phyloP scores from a whole-genome alignment of 2,888 invertebrate genomes.

The Cylloceria caligata region DNA sequence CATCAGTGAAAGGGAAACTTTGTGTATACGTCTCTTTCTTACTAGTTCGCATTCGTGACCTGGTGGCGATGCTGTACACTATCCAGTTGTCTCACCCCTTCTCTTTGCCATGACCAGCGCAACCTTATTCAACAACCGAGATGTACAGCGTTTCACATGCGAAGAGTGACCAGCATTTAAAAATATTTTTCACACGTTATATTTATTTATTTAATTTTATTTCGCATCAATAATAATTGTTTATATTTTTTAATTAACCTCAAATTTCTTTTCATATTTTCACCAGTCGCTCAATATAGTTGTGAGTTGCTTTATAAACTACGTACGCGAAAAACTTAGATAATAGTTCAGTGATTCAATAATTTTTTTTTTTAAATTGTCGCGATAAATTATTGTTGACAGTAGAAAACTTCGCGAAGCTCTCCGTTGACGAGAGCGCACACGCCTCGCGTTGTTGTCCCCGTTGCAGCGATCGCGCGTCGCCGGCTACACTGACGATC shows the following conservation, averaged over 20 bases:
- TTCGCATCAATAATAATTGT: not conserved
- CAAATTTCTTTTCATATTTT: not conserved
- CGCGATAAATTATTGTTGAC: not conserved
- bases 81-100: not conserved
- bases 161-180: not conserved
- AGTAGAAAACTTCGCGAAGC: not conserved
- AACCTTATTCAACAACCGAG: not conserved
- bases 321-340: not conserved
- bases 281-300: not conserved
- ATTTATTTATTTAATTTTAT: not conserved
- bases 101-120: not conserved
- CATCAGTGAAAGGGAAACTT: slow-evolving; percentile 8
- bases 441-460: slow-evolving; percentile 19
- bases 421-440: not conserved
- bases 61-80: not conserved
- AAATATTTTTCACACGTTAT: not conserved
- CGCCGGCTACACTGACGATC: slow-evolving; percentile 62
- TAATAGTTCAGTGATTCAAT: not conserved
- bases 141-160: not conserved
- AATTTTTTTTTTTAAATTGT: no score
- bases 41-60: slow-evolving; percentile 10
- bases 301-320: not conserved
- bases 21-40: not conserved
- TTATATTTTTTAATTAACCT: not conserved
- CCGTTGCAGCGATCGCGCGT: slow-evolving; percentile 58